Evolutionary conservation across 2,113 vertebrate species (phyloP).

Genomic region (Brachyhypopomus gauderio): DNA sequence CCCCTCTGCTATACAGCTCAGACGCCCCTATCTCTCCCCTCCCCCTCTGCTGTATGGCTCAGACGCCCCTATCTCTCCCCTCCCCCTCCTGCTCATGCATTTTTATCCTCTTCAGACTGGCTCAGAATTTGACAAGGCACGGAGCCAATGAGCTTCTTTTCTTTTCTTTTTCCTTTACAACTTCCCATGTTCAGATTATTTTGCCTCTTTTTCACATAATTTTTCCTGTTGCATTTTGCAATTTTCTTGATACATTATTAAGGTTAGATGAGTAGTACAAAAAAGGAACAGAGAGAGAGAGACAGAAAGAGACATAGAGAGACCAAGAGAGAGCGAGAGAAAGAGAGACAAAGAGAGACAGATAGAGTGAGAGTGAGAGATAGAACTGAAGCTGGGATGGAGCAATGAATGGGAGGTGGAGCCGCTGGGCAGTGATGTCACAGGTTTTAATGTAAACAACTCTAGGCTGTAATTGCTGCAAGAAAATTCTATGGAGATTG

Average conservation of each 20-base stretch:
- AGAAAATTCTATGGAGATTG: constrained; percentile 44
- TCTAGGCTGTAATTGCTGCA: constrained; percentile 44
- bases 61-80: no score
- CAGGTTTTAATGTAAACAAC: constrained; percentile 48
- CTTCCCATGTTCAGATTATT: background rate
- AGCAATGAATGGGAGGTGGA: background rate
- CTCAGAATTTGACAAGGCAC: background rate
- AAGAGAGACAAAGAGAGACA: background rate
- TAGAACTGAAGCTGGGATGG: background rate
- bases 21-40: background rate
- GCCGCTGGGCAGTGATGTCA: constrained; percentile 23
- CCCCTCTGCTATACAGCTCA: background rate
- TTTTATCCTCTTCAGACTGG: constrained; percentile 36
- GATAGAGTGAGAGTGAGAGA: background rate
- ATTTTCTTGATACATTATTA: background rate
- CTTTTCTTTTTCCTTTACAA: background rate
- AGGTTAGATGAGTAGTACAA: background rate
- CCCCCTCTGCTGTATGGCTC: background rate
- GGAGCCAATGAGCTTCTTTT: background rate
- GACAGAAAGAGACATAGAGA: background rate
- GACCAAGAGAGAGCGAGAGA: background rate
- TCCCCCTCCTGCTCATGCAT: constrained; percentile 12
- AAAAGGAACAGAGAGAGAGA: background rate
- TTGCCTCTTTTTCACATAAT: background rate
- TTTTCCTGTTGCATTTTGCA: background rate